A percentile compares a stretch with the other conserved stretches of the same genome.
These are phyloP conservation scores for Chironomus tepperi DNA, from an alignment of 1,140 invertebrate species.

Conservation along the genomic window DNA sequence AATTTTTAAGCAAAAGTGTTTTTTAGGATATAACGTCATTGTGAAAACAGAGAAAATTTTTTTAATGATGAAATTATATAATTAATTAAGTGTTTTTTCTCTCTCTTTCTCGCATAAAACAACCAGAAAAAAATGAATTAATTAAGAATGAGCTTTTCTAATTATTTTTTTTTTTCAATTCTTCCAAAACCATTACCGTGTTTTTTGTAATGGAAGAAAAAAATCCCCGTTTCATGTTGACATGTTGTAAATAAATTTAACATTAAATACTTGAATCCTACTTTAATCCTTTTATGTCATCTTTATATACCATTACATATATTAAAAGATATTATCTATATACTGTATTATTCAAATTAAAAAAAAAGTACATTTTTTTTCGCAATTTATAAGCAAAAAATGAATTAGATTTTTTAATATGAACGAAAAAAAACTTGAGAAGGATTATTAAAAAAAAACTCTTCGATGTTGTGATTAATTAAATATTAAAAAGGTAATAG, in stretches of 20 bases:
- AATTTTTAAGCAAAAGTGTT: background rate
- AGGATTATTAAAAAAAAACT: background rate
- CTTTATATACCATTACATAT: background rate
- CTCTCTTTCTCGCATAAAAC: background rate
- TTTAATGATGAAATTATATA: background rate
- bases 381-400: background rate
- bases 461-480: constrained; percentile 20
- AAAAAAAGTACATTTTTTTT: background rate
- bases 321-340: background rate
- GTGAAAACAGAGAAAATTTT: background rate
- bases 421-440: background rate
- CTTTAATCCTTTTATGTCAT: background rate
- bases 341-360: too few relatives aligned
- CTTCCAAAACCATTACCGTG: too few relatives aligned
- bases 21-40: background rate
- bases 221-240: background rate
- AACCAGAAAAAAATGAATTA: background rate
- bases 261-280: background rate
- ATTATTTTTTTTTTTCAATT: too few relatives aligned
- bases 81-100: background rate
- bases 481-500: background rate
- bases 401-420: constrained; percentile 18
- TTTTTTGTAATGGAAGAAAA: background rate
- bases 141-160: constrained; percentile 3
- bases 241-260: background rate